phyloP scores from a whole-genome alignment of 2,797 vertebrate genomes.

The Nannoperca obscura region DNA sequence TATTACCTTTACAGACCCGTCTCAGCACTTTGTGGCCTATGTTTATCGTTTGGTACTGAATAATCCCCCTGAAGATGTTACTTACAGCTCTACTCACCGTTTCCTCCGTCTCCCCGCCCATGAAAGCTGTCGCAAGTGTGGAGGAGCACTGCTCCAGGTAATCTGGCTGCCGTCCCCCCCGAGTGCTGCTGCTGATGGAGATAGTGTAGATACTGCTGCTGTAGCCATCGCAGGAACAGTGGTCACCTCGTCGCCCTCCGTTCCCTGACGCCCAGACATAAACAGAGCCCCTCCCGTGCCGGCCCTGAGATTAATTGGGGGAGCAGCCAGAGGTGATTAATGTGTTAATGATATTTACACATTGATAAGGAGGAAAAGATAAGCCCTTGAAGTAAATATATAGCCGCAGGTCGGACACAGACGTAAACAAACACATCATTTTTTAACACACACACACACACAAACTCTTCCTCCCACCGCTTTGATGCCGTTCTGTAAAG shows the following conservation, averaged over 20 bases:
- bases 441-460: neutral
- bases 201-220: constrained; percentile 96
- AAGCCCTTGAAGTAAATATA: constrained; percentile 50
- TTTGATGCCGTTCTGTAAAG: constrained; percentile 89
- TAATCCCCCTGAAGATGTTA: neutral
- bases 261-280: constrained; percentile 97
- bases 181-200: constrained; percentile 92
- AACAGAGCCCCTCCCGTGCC: constrained; percentile 92
- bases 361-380: constrained; percentile 34
- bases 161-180: constrained; percentile 87
- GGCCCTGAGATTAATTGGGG: constrained; percentile 76
- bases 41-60: neutral
- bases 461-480: constrained; percentile 71
- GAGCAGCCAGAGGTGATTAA: constrained; percentile 40
- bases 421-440: constrained; percentile 22
- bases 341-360: constrained; percentile 60
- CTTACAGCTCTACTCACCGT: constrained; percentile 84
- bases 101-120: constrained; percentile 88
- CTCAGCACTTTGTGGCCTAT: neutral
- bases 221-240: constrained; percentile 97
- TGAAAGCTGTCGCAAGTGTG: constrained; percentile 91
- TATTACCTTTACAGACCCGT: neutral
- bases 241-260: constrained; percentile 92
- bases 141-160: constrained; percentile 94
- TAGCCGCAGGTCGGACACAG: constrained; percentile 41